A percentile compares a stretch with the other conserved stretches of the same genome.
Conservation (phyloP, 2,888 invertebrate genomes). For the Tetragnatha montana region DNA sequence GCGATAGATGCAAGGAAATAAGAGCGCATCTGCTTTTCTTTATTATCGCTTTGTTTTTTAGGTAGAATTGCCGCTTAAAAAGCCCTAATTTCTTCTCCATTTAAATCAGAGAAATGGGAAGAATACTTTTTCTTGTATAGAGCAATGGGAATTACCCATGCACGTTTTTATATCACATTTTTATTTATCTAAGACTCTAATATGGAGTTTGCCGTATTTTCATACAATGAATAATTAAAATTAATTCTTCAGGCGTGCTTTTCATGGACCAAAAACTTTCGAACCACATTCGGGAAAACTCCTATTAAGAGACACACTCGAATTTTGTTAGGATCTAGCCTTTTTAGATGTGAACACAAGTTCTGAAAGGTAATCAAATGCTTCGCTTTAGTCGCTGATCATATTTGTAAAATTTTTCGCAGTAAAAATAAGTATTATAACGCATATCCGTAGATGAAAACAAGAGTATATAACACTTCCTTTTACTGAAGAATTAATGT, state of each 20-base stretch:
- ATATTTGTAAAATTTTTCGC: too few species aligned
- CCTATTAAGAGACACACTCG: too few species aligned
- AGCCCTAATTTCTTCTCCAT: conserved; percentile 35
- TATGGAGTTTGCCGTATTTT: background rate
- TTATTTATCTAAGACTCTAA: background rate
- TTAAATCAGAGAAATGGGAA: background rate
- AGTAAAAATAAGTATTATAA: too few species aligned
- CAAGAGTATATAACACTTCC: too few species aligned
- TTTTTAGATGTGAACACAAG: too few species aligned
- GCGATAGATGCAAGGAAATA: background rate
- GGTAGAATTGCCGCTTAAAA: background rate
- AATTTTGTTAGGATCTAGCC: too few species aligned
- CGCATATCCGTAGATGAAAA: too few species aligned
- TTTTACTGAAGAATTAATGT: too few species aligned
- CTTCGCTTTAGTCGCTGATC: too few species aligned
- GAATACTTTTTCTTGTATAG: background rate
- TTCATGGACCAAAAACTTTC: too few species aligned
- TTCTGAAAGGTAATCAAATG: too few species aligned
- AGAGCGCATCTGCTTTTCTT: conserved; percentile 14
- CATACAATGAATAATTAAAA: background rate
- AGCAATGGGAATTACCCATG: background rate
- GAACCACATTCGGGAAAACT: too few species aligned
- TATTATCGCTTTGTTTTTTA: conserved; percentile 1
- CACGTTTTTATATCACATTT: background rate
- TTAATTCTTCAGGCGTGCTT: background rate